These are phyloP conservation scores for Saimiri boliviensis DNA, from an alignment of 2,113 vertebrate genomes.

Conservation along the genomic window DNA sequence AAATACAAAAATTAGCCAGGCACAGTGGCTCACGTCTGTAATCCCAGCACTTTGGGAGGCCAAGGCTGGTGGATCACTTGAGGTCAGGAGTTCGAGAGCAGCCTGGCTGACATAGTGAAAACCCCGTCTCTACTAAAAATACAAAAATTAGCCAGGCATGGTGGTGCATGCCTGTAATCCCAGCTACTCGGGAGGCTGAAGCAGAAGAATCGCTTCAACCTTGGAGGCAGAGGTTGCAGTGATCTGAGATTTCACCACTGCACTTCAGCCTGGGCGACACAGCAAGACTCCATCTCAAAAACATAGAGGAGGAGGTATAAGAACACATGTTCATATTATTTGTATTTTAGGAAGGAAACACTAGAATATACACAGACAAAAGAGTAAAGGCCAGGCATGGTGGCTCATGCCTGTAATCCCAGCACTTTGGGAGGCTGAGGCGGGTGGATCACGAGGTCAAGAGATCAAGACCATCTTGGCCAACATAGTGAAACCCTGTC, in stretches of 20 bases:
- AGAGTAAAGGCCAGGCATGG: too few relatives aligned
- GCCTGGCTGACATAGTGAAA: background rate
- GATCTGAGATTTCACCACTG: background rate
- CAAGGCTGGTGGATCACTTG: background rate
- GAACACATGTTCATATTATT: too few relatives aligned
- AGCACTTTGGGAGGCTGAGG: background rate
- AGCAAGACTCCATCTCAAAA: too few relatives aligned
- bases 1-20: background rate
- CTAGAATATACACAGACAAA: too few relatives aligned
- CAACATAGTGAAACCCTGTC: background rate
- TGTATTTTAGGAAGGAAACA: too few relatives aligned
- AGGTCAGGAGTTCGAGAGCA: background rate
- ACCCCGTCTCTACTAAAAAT: background rate
- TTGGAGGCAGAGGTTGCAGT: background rate
- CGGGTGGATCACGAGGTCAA: background rate
- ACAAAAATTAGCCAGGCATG: background rate
- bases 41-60: background rate
- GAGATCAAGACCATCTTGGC: background rate
- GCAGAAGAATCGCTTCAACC: background rate
- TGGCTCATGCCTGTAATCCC: background rate
- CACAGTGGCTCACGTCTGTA: background rate
- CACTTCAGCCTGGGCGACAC: background rate
- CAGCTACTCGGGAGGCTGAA: background rate
- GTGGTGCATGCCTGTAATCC: background rate
- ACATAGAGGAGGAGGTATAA: background rate